Base-by-base conservation (phyloP, 1,140 invertebrate species). In the Saccostrea echinata region DNA sequence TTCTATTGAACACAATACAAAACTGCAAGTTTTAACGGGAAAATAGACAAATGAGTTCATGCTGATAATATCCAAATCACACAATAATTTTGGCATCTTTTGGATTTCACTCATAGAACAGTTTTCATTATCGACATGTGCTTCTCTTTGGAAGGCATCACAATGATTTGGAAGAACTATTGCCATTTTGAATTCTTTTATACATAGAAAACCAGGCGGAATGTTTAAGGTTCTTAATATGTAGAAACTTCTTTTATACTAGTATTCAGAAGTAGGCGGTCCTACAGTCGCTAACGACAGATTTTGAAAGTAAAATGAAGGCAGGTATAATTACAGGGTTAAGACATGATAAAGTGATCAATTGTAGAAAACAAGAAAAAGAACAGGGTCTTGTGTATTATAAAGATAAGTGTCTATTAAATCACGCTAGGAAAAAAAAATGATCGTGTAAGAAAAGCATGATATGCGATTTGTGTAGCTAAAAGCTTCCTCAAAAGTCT, bases 161-260 rank as follows among this genome's bases (percentile, higher is more conserved):
- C 68, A 30, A 1, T 33, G 68, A 11, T 1, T 12, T 76, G 68
- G 68, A 30, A 76, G 68, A 33, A 76, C 68, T 30, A 76, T 76
- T 33, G 68, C 68, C 68, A 76, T 76, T 13, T 33, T 33, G 27
- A 76, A 76, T 16, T 16, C 27, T 27, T 13, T 61, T 6, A 12
- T 30, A 33, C 24, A 30, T 33, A 76, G 24, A 76, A 33, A 16
- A 30, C 68, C 13, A 13, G 16, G 16, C 24, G 8, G 21, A 64
- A 24, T 9, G 21, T 64, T 21, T 64, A 43, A 6, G 6, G 43
- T 64, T 64, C 21, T n/a, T n/a, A 76, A 30, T 33, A 11, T 76
- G 68, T 33, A 30, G 68, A 76, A 76, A 18, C 16, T 30, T 27
- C 30, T 76, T 76, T 76, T 76, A 76, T 76, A 76, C 68, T 33